Conservation (phyloP, 2,888 invertebrate genomes). For the Stenodema calcarata region DNA sequence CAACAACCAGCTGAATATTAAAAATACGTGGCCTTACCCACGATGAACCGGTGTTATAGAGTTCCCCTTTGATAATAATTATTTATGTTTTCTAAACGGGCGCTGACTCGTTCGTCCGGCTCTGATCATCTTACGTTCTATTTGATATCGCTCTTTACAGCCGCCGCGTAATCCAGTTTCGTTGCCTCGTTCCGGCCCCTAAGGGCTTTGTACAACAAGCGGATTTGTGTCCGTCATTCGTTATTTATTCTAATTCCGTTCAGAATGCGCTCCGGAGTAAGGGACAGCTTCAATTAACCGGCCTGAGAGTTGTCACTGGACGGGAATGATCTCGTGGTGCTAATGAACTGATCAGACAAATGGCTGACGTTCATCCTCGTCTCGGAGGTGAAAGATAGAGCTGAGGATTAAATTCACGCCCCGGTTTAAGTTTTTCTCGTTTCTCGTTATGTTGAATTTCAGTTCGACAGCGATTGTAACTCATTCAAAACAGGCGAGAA, state of each 20-base stretch:
- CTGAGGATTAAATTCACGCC: no score
- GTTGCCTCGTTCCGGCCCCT: neutral
- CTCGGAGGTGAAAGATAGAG: no score
- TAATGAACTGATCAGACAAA: neutral
- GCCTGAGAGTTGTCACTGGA: neutral
- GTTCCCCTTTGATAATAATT: no score
- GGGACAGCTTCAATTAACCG: neutral
- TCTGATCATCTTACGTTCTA: neutral
- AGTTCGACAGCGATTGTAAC: no score
- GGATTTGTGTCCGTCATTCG: neutral
- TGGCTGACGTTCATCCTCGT: neutral
- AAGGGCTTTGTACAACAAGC: neutral
- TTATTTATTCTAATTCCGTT: neutral
- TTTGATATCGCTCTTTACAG: neutral
- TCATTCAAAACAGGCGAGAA: no score
- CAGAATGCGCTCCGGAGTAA: neutral
- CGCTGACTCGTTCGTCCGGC: neutral
- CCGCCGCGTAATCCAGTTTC: neutral
- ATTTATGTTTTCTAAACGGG: neutral
- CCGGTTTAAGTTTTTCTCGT: no score
- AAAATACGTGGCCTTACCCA: no score
- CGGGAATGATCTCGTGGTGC: neutral
- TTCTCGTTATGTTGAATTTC: no score
- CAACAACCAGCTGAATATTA: no score
- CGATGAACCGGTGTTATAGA: no score